Conservation (phyloP, 2,113 vertebrate genomes). For the Calyptommatus sinebrachiatus region DNA sequence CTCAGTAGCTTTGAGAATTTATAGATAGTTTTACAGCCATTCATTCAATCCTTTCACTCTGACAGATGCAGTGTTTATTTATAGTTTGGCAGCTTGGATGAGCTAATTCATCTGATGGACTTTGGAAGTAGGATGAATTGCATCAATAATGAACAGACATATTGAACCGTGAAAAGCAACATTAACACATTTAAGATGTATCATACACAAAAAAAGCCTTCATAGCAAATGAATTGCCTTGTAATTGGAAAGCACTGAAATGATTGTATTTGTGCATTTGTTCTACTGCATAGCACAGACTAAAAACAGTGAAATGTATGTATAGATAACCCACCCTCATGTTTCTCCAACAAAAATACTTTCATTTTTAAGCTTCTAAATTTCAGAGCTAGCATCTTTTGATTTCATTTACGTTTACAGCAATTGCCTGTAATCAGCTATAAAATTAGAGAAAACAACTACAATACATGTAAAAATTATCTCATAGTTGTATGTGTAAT, state of each 20-base stretch:
- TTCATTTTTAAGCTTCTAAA: too few species aligned
- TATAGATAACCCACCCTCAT: too few species aligned
- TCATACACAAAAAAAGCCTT: background rate
- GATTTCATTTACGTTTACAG: too few species aligned
- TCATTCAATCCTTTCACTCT: conserved; percentile 35
- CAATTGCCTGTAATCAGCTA: too few species aligned
- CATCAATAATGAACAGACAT: conserved; percentile 17
- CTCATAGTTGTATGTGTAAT: too few species aligned
- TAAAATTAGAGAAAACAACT: too few species aligned
- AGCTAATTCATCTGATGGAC: conserved; percentile 52
- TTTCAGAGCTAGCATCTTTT: too few species aligned
- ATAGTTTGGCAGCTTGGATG: conserved; percentile 43
- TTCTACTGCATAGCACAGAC: background rate
- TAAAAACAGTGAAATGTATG: background rate
- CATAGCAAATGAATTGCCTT: background rate
- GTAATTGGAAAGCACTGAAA: background rate
- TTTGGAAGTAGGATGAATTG: conserved; percentile 28
- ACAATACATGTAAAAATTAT: too few species aligned
- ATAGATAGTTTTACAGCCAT: conserved; percentile 45
- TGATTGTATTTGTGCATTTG: background rate
- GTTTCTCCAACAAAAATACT: too few species aligned
- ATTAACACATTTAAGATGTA: background rate
- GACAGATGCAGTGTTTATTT: conserved; percentile 59
- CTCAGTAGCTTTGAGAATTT: conserved; percentile 37
- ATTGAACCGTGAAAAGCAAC: conserved; percentile 15